Evolutionary conservation across 2,113 vertebrate species (phyloP), one percentile per base, ranked within the genome.

Genomic region (Stigmatopora argus): DNA sequence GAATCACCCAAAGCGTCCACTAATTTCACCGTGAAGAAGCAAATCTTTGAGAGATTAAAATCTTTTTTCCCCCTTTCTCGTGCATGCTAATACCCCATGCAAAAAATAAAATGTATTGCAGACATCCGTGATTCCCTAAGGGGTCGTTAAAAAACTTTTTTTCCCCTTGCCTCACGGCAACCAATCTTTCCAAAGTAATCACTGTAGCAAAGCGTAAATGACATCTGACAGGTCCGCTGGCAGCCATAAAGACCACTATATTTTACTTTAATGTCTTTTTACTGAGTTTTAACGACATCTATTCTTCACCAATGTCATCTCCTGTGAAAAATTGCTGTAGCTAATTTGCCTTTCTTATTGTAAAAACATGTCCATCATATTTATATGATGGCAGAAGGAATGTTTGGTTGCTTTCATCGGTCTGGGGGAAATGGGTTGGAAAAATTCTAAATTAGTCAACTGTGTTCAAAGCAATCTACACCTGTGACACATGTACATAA

Each of bases 1-100:
- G 21, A 52, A 49, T 75, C 68, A 82, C 78, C 79, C 67, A 75
- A 67, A 81, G 81, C 73, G 67, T 70, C 34, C 55, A 67, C 69
- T 81, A 85, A 75, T 77, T 80, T 80, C 77, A 84, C 75, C 62
- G 61, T 61, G 68, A 78, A 73, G 52, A 63, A 56, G 23, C 23
- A 31, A 74, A 61, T 51, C 74, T 69, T 70, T 69, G 67, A 58
- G 65, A 76, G 73, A 69, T 82, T 76, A 55, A 77, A 69, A 23
- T 61, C n/a, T 61, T 65, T 69, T 72, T 75, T n/a, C 75, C 18
- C 74, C 45, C 46, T 72, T 34, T 73, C 52, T 57, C 34, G 56
- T 31, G 38, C 77, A 26, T 45, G 58, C 58, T 68, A 77, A 78
- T 73, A 64, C 67, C 46, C 35, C 74, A 12, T 34, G 47, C 49